Percentiles rank a stretch among this genome's conserved stretches.
These are phyloP conservation scores for Mastomys coucha DNA, from an alignment of 2,113 vertebrate genomes.

Conservation along the genomic window DNA sequence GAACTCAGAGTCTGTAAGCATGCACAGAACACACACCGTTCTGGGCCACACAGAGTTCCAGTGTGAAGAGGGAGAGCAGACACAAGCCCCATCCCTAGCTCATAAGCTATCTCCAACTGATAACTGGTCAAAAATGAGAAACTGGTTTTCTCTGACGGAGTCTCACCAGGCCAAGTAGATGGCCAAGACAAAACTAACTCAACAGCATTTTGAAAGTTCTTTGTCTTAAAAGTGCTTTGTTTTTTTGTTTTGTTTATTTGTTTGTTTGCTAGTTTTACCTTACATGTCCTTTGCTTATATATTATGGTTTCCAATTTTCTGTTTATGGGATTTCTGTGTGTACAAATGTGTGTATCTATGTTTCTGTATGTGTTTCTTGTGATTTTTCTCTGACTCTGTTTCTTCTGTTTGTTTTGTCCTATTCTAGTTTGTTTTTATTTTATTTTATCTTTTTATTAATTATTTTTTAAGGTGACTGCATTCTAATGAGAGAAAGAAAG, in stretches of 20 bases:
- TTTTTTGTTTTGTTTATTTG: background rate
- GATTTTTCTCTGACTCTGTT: background rate
- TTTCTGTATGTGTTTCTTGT: background rate
- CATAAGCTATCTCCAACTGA: background rate
- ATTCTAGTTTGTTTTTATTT: background rate
- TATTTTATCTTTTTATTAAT: background rate
- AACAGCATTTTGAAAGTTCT: background rate
- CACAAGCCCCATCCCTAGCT: background rate
- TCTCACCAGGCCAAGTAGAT: background rate
- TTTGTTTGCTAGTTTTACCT: background rate
- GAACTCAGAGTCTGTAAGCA: background rate
- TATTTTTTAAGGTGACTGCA: background rate
- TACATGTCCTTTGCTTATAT: background rate
- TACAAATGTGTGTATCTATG: background rate
- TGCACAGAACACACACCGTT: background rate
- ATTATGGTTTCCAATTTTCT: background rate
- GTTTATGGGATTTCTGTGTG: background rate
- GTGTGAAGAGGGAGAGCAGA: background rate
- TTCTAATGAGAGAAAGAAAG: background rate
- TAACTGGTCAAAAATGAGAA: background rate
- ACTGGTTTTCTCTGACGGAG: background rate
- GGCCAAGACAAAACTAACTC: background rate
- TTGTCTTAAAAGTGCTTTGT: background rate
- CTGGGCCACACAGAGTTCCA: background rate
- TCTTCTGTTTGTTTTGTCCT: background rate